Evolutionary conservation across 2,888 invertebrate species (phyloP), one percentile per base, ranked within the genome.

Genomic region (Pyrrhia umbra): DNA sequence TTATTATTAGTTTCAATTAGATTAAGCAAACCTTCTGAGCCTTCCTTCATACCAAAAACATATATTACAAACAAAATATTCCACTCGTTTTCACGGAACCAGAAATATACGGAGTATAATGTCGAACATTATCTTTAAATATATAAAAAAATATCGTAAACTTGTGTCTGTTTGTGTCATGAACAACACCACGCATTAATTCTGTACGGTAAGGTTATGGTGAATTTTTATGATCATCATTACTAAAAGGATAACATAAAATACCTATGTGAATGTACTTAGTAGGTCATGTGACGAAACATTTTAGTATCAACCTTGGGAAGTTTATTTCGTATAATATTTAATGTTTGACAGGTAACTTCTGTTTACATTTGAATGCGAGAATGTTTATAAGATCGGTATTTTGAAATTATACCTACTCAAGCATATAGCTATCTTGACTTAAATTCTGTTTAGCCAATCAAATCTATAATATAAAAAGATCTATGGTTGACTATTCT

Each of bases 31-130:
- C 2, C 62, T 75, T 57, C 65, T 65, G 9, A 27, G 9, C 9
- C 8, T 57, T 43, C 15, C 15, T 40, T 4, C 30, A 9, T 2
- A 3, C 16, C 21, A 2, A 30, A 27, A 20, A 10, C 49, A 46
- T 74, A 74, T 74, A 62, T 74, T 21, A 45, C 56, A 45, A 62
- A 63, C 62, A 75, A 75, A 76, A 76, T 75, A 78, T 70, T 55
- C 46, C 39, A 39, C 55, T 63, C 59, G 21, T 65, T 70, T 66
- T 75, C 37, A 37, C 40, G 45, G 27, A 61, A 69, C 34, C 54
- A 52, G 6, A 60, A 60, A 63, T 70, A 47, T 69, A 23, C 46
- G 49, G 39, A 51, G 69, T 73, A 54, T 73, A 68, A 75, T 70
- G 49, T 40, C 25, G 15, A 39, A 66, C 43, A 78, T 78, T 78